phyloP scores from a whole-genome alignment of 2,797 vertebrate genomes.

The Brachyalestes nurse region DNA sequence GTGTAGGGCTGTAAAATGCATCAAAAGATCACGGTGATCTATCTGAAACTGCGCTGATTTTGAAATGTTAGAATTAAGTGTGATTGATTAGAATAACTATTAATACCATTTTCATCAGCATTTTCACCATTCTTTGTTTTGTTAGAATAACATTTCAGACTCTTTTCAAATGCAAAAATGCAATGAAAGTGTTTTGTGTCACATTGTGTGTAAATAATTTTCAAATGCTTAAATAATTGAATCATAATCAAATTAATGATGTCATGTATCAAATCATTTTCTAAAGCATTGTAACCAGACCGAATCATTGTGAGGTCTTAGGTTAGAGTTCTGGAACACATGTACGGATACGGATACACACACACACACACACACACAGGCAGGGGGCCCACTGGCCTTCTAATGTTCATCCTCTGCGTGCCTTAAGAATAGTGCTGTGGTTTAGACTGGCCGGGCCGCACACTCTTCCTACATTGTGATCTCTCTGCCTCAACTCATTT shows the following conservation, averaged over 20 bases:
- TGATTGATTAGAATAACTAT: background rate
- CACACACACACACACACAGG: background rate
- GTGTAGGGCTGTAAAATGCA: background rate
- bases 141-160: too few relatives aligned
- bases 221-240: too few relatives aligned
- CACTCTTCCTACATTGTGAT: background rate
- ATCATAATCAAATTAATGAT: too few relatives aligned
- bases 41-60: background rate
- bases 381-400: constrained; percentile 1
- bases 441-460: background rate
- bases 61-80: background rate
- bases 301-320: too few relatives aligned
- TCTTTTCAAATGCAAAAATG: too few relatives aligned
- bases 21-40: background rate
- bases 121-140: too few relatives aligned
- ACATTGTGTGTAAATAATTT: too few relatives aligned
- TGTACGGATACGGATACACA: too few relatives aligned
- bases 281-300: too few relatives aligned
- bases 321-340: too few relatives aligned
- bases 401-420: constrained; percentile 6
- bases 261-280: background rate
- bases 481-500: background rate
- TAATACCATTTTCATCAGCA: too few relatives aligned
- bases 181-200: too few relatives aligned
- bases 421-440: constrained; percentile 20